A percentile compares a stretch with the other conserved stretches of the same genome.
These are phyloP conservation scores for Sycophaga agraensis DNA, from an alignment of 1,140 invertebrate species.

Conservation along the genomic window DNA sequence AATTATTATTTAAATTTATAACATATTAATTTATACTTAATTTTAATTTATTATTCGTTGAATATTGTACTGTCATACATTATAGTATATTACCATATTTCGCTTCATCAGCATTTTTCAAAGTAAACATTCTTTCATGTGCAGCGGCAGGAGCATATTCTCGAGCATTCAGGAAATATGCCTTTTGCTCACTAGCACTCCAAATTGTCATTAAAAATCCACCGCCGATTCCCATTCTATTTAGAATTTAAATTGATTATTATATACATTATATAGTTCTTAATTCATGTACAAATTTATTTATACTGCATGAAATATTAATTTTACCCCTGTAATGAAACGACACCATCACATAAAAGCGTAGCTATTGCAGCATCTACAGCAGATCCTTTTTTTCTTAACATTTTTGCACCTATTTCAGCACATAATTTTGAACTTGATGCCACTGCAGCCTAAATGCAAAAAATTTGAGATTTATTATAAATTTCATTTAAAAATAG, in stretches of 20 bases:
- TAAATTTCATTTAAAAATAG: too few species aligned
- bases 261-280: too few species aligned
- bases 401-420: slow-evolving; percentile 52
- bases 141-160: slow-evolving; percentile 67
- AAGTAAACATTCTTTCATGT: slow-evolving; percentile 62
- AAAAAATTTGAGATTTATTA: neutral
- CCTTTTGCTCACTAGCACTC: slow-evolving; percentile 53
- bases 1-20: too few species aligned
- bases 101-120: too few species aligned
- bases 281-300: too few species aligned
- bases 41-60: too few species aligned
- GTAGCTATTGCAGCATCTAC: slow-evolving; percentile 79
- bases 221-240: slow-evolving; percentile 76
- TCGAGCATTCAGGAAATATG: slow-evolving; percentile 63
- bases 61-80: too few species aligned
- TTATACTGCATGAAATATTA: too few species aligned
- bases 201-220: slow-evolving; percentile 78
- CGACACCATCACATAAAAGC: slow-evolving; percentile 76
- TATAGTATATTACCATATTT: too few species aligned
- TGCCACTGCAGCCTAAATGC: slow-evolving; percentile 37
- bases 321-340: slow-evolving; percentile 69
- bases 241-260: too few species aligned
- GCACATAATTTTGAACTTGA: slow-evolving; percentile 42
- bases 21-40: slow-evolving; percentile 37
- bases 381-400: slow-evolving; percentile 69